A percentile compares a stretch with the other conserved stretches of the same genome.
Evolutionary conservation across 2,888 invertebrate species (phyloP).

Genomic region (Ophion obscuratus): DNA sequence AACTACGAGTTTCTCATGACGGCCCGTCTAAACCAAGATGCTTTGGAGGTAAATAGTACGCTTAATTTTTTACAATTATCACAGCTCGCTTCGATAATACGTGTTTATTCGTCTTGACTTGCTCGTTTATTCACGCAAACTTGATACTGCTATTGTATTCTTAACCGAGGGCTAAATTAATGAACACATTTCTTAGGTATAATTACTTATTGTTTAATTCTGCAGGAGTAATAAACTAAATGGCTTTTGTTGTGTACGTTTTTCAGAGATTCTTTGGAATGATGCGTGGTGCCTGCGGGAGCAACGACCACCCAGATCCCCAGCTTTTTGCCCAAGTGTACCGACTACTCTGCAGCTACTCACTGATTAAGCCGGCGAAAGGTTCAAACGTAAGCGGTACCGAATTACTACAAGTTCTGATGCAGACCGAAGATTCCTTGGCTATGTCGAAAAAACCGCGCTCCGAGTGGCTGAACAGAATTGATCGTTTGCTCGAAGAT

Average conservation of each 20-base stretch:
- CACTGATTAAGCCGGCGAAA: background rate
- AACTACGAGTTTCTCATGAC: slow-evolving; percentile 11
- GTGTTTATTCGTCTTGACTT: background rate
- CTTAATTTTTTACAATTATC: no score
- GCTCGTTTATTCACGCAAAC: background rate
- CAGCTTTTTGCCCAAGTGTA: slow-evolving; percentile 13
- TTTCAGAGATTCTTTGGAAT: slow-evolving; percentile 23
- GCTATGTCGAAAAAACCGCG: no score
- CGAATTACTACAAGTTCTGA: background rate
- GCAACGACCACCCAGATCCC: slow-evolving; percentile 16
- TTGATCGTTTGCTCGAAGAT: no score
- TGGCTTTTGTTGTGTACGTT: no score
- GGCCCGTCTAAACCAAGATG: slow-evolving; percentile 18
- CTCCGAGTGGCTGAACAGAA: no score
- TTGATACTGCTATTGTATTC: no score
- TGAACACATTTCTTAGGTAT: no score
- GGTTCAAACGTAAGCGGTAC: background rate
- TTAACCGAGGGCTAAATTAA: no score
- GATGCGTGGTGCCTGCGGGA: slow-evolving; percentile 19
- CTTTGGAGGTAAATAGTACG: background rate
- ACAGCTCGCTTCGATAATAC: no score
- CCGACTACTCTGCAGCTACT: slow-evolving; percentile 5
- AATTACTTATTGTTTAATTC: no score
- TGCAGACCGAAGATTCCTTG: slow-evolving; percentile 14
- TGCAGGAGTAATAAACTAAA: no score